Evolutionary conservation across 2,888 invertebrate genomes (phyloP), one percentile per base, ranked within the genome.

Genomic region (Cataglyphis livida): DNA sequence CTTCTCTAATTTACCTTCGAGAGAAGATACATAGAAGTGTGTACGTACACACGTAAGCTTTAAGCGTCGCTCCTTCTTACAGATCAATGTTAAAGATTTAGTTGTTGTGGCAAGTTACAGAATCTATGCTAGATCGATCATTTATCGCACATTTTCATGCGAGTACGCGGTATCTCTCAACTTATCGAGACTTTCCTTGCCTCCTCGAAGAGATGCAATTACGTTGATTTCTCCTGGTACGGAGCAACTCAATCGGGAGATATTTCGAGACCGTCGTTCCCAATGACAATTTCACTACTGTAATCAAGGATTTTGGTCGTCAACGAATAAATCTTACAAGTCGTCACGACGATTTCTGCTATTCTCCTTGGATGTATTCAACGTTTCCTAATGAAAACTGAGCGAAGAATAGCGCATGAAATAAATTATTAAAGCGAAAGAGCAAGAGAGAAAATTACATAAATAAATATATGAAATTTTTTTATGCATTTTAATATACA

Each of bases 221-320:
- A 66, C 51, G n/a, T 66, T 66, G 65, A 66, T 66, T 76, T 76
- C 76, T 41, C 66, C n/a, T 64, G 48, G 21, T 62, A 48, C 38
- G 28, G 18, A 38, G 35, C 54, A 76, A 76, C n/a, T 76, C 38
- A 76, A 76, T 66, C 66, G 54, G 4, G 5, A 54, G 54, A 76
- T 66, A 76, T 76, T 76, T 65, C 66, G 74, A 74, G 44, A 74
- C 44, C 44, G 74, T 44, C 61, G 51, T 25, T n/a, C 9, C 25
- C 12, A 51, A 65, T 65, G 32, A 64, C 35, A 51, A 51, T 38
- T 66, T 66, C 76, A 28, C 25, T 54, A 35, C 15, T 51, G 65
- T 66, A 76, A 76, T 76, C 38, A 66, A 54, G 38, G 25, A 76
- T 66, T 76, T 76, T 68, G 54, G n/a, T 76, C 51, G 51, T 25